phyloP scores from a whole-genome alignment of 2,113 vertebrate genomes.

The Cavia aperea region DNA sequence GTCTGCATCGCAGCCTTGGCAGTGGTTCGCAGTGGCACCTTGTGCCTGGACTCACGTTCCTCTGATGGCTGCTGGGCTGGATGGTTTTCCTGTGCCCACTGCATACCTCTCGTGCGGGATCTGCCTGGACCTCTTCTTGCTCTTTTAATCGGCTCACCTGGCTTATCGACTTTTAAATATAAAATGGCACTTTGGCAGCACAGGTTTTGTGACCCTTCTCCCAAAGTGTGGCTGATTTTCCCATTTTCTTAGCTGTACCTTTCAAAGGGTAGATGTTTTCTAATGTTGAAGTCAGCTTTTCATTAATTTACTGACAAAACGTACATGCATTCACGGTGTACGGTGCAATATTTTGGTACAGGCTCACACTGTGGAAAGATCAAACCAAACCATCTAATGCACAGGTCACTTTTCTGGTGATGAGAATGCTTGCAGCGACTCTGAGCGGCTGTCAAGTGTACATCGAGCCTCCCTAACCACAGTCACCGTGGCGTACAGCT shows the following conservation, averaged over 20 bases:
- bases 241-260: neutral
- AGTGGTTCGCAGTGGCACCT: accelerated
- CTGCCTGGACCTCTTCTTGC: neutral
- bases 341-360: neutral
- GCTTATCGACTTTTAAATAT: neutral
- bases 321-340: too few species aligned
- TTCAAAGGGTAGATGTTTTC: neutral
- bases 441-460: neutral
- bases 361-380: neutral
- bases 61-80: neutral
- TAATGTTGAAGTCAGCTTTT: neutral
- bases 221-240: neutral
- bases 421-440: neutral
- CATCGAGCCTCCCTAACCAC: neutral
- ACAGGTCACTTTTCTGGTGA: neutral
- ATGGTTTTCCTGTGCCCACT: neutral
- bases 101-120: neutral
- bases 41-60: neutral
- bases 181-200: neutral
- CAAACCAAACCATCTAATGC: neutral
- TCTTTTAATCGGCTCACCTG: neutral
- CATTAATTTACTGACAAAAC: neutral
- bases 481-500: neutral
- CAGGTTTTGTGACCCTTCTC: neutral
- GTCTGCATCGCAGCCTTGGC: accelerated